Evolutionary conservation across 2,888 invertebrate genomes (phyloP).

Genomic region (Aleiodes leptofemur): DNA sequence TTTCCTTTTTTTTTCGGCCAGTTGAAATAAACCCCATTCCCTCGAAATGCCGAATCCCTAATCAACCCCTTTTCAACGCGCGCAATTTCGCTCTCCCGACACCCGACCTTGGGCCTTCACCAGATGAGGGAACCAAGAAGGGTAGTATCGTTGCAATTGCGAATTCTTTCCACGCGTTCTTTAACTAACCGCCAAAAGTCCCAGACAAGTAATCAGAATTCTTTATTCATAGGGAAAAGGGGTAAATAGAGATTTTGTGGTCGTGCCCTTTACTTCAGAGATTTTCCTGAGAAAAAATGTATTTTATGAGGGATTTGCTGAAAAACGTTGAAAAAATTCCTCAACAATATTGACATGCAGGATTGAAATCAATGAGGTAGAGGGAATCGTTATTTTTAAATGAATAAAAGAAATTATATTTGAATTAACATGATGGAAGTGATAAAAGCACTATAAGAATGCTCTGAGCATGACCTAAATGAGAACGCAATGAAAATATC

Average conservation of each 20-base stretch:
- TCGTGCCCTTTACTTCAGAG: too few species aligned
- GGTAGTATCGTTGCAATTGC: slow-evolving; percentile 12
- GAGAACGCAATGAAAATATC: too few species aligned
- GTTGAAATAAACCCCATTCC: slow-evolving; percentile 31
- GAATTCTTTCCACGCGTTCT: slow-evolving; percentile 44
- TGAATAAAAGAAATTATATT: too few species aligned
- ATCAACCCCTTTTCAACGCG: slow-evolving; percentile 75
- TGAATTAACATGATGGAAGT: too few species aligned
- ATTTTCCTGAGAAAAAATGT: too few species aligned
- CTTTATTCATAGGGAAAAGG: slow-evolving; percentile 32
- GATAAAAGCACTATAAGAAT: too few species aligned
- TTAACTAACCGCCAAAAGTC: slow-evolving; percentile 47
- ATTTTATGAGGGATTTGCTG: too few species aligned
- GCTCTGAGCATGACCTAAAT: too few species aligned
- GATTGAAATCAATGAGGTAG: too few species aligned
- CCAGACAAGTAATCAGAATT: slow-evolving; percentile 45
- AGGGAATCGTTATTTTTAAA: too few species aligned
- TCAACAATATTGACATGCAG: too few species aligned
- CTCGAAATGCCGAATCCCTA: slow-evolving; percentile 67
- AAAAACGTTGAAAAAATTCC: too few species aligned
- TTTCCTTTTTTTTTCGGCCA: slow-evolving; percentile 39
- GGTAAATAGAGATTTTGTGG: slow-evolving; percentile 14
- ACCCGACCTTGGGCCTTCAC: slow-evolving; percentile 9
- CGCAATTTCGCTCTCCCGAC: slow-evolving; percentile 64
- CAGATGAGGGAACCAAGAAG: background rate